These are phyloP conservation scores for Dendronephthya gigantea DNA, from an alignment of 64 coral and sea anemone species.

Conservation along the genomic window DNA sequence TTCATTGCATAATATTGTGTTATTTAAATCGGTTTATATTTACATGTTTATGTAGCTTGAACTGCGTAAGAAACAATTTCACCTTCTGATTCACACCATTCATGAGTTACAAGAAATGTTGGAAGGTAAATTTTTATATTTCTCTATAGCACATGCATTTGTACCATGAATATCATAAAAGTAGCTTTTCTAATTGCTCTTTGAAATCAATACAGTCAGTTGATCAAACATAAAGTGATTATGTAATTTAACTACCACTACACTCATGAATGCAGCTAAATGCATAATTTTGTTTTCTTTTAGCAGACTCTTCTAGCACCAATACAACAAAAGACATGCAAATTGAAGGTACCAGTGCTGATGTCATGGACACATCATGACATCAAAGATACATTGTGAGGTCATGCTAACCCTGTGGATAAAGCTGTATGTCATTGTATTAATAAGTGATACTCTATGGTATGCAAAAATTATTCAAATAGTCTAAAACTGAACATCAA, in stretches of 20 bases:
- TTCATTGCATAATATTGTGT: too few relatives aligned
- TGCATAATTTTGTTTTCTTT: neutral
- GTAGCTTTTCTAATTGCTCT: too few relatives aligned
- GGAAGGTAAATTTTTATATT: neutral
- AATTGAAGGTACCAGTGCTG: neutral
- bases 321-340: neutral
- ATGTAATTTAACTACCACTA: too few relatives aligned
- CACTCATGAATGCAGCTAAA: neutral
- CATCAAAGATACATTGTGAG: neutral
- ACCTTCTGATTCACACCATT: neutral
- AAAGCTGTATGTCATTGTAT: too few relatives aligned
- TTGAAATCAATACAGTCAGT: too few relatives aligned
- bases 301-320: neutral
- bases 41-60: neutral
- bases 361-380: neutral
- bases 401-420: neutral
- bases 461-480: too few relatives aligned
- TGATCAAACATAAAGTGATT: too few relatives aligned
- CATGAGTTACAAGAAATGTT: slow-evolving; percentile 3
- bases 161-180: too few relatives aligned
- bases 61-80: neutral
- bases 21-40: too few relatives aligned
- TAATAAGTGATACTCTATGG: too few relatives aligned
- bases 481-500: too few relatives aligned
- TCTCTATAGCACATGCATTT: too few relatives aligned